A percentile compares a stretch with the other conserved stretches of the same genome.
phyloP scores from a whole-genome alignment of 2,113 vertebrate genomes.

The Entosphenus tridentatus region DNA sequence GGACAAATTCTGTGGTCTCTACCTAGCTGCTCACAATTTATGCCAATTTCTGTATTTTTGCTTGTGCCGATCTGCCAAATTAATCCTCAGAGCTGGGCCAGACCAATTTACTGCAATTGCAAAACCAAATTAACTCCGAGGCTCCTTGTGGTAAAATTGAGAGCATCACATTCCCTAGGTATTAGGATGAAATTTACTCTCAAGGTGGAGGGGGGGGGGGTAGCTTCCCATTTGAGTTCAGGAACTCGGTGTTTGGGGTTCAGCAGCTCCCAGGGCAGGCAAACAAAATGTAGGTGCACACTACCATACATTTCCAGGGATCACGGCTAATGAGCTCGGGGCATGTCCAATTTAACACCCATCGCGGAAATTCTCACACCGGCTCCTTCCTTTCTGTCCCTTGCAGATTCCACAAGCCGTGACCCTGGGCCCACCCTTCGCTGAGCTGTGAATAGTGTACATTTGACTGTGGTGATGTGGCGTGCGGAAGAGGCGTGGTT shows the following conservation, averaged over 20 bases:
- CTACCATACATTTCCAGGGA: background rate
- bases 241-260: background rate
- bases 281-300: background rate
- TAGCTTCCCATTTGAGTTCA: background rate
- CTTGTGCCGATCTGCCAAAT: too few relatives aligned
- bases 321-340: background rate
- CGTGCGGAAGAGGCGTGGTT: too few relatives aligned
- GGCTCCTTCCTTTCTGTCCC: background rate
- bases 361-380: too few relatives aligned
- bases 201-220: background rate
- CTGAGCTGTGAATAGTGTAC: conserved; percentile 6
- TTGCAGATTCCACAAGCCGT: conserved; percentile 4
- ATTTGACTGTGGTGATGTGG: background rate
- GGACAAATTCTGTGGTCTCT: too few relatives aligned
- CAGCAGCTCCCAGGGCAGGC: background rate
- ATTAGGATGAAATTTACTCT: too few relatives aligned
- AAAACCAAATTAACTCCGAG: too few relatives aligned
- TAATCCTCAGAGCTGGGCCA: too few relatives aligned
- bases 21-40: too few relatives aligned
- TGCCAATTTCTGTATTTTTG: too few relatives aligned
- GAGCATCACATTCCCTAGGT: too few relatives aligned
- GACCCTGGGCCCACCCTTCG: background rate
- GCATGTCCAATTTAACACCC: background rate
- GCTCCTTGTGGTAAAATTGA: too few relatives aligned
- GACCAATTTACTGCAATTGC: too few relatives aligned